These are phyloP conservation scores for Gymnocypris eckloni DNA, from an alignment of 2,797 vertebrate species.

Conservation along the genomic window DNA sequence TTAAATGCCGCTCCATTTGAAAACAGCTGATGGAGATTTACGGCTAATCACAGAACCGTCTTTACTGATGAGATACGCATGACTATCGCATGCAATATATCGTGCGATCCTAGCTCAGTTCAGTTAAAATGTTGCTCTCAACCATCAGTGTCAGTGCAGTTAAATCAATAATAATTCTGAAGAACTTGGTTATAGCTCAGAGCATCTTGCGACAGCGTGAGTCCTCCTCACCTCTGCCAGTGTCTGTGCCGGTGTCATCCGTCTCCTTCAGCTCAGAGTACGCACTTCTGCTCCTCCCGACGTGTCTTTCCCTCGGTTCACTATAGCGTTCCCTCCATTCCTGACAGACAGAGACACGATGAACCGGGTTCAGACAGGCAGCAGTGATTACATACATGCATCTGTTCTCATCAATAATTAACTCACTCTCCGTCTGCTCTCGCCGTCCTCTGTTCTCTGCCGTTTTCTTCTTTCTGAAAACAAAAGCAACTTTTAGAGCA, in stretches of 20 bases:
- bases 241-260: constrained; percentile 73
- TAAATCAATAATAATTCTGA: too few relatives aligned
- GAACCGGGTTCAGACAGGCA: constrained; percentile 5
- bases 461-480: constrained; percentile 84
- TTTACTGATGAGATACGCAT: too few relatives aligned
- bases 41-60: too few relatives aligned
- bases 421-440: constrained; percentile 84
- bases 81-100: too few relatives aligned
- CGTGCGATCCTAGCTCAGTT: too few relatives aligned
- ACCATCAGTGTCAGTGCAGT: too few relatives aligned
- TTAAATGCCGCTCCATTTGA: too few relatives aligned
- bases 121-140: too few relatives aligned
- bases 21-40: too few relatives aligned
- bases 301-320: constrained; percentile 83
- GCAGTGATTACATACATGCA: neutral
- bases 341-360: constrained; percentile 67
- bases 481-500: neutral
- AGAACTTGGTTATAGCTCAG: too few relatives aligned
- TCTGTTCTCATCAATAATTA: neutral
- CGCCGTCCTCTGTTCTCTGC: constrained; percentile 86
- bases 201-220: too few relatives aligned
- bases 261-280: constrained; percentile 83
- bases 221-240: constrained; percentile 76
- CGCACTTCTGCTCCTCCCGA: constrained; percentile 75
- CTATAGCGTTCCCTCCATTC: constrained; percentile 85